phyloP scores from a whole-genome alignment of 2,888 invertebrate species.

The Apeira syringaria region DNA sequence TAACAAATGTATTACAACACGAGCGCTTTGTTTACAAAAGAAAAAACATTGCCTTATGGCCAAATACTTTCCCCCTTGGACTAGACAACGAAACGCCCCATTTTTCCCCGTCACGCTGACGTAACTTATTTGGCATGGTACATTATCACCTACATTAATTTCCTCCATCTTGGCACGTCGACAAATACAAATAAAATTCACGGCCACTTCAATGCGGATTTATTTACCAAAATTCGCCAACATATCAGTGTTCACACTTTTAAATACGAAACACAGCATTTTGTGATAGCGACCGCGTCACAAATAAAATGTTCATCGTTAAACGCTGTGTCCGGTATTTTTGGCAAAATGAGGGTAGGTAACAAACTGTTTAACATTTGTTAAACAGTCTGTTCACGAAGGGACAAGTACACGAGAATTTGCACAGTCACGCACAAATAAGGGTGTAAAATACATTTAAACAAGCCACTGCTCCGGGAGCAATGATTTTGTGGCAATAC shows the following conservation, averaged over 20 bases:
- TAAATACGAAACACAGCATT: not conserved
- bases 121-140: conserved; percentile 10
- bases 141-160: conserved; percentile 13
- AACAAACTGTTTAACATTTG: not conserved
- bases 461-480: no score
- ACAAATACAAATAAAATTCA: conserved; percentile 18
- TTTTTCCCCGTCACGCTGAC: conserved; percentile 7
- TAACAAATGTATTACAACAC: no score
- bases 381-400: not conserved
- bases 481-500: no score
- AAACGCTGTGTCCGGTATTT: conserved; percentile 1
- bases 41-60: no score
- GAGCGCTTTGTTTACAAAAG: not conserved
- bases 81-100: not conserved
- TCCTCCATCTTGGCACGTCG: conserved; percentile 24
- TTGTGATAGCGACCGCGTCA: not conserved
- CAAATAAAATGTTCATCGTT: conserved; percentile 1
- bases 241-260: not conserved
- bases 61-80: not conserved
- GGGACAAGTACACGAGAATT: not conserved
- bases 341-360: conserved; percentile 6
- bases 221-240: no score
- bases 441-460: no score
- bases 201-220: no score
- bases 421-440: not conserved